Percentiles rank a stretch among this genome's conserved stretches.
Evolutionary conservation across 2,888 invertebrate genomes (phyloP).

Genomic region (Eumacrocentrus americanus): DNA sequence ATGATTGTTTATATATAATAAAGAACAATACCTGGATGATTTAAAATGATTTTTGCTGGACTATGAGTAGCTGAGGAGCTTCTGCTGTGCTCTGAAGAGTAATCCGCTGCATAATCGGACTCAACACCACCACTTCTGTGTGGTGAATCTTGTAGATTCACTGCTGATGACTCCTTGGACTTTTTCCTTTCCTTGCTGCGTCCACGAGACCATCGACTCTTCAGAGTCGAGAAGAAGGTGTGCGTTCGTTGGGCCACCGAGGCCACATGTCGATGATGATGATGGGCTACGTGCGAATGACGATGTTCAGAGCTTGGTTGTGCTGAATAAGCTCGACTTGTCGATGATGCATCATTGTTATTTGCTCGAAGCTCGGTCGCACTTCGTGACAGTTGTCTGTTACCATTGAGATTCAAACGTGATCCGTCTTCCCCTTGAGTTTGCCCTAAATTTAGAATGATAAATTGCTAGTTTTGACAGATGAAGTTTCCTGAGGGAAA

Average conservation of each 20-base stretch:
- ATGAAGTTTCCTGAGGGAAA: not conserved
- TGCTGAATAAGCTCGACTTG: constrained; percentile 53
- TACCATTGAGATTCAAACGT: constrained; percentile 57
- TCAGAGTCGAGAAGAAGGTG: constrained; percentile 81
- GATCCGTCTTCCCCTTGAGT: constrained; percentile 49
- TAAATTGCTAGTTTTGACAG: not conserved
- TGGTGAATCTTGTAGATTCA: constrained; percentile 43
- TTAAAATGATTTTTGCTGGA: constrained; percentile 71
- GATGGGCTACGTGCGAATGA: constrained; percentile 45
- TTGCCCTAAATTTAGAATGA: constrained; percentile 33
- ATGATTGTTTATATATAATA: no score
- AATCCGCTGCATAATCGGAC: constrained; percentile 78
- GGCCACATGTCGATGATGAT: constrained; percentile 66
- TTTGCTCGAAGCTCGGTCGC: constrained; percentile 72
- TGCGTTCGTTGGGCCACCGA: constrained; percentile 82
- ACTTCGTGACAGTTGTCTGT: constrained; percentile 79
- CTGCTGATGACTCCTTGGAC: constrained; percentile 64
- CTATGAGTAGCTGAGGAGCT: constrained; percentile 77
- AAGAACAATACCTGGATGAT: constrained; percentile 67
- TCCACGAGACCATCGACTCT: constrained; percentile 81
- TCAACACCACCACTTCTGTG: constrained; percentile 61
- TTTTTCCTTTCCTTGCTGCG: constrained; percentile 75
- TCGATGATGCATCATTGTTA: constrained; percentile 66
- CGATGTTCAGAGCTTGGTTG: constrained; percentile 35
- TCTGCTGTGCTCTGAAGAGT: constrained; percentile 77